Percentiles rank a stretch among this genome's conserved stretches.
These are phyloP conservation scores for Muschampia plurimacula DNA, from an alignment of 2,888 invertebrate genomes.

Conservation along the genomic window DNA sequence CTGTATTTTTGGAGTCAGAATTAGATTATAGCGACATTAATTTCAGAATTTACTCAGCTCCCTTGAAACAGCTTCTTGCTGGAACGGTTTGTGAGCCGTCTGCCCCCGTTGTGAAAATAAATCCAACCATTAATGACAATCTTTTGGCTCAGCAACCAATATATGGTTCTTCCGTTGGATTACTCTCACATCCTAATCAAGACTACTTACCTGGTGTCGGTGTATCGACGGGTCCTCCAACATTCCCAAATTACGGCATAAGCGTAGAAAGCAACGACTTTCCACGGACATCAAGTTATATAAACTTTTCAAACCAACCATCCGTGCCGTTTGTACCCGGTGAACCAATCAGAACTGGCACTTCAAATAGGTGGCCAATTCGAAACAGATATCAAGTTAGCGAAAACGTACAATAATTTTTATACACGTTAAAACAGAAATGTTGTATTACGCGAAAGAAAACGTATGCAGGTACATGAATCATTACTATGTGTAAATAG, in stretches of 20 bases:
- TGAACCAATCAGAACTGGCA: slow-evolving; percentile 17
- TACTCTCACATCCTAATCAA: slow-evolving; percentile 20
- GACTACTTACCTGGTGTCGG: slow-evolving; percentile 8
- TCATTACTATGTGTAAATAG: slow-evolving; percentile 30
- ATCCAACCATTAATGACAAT: slow-evolving; percentile 30
- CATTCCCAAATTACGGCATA: slow-evolving; percentile 16
- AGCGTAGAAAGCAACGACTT: slow-evolving; percentile 12
- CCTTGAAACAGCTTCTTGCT: slow-evolving; percentile 87
- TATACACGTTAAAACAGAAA: not conserved
- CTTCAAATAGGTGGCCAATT: slow-evolving; percentile 56
- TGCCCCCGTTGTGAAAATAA: slow-evolving; percentile 37
- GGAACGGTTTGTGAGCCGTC: slow-evolving; percentile 90
- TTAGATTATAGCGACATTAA: slow-evolving; percentile 92
- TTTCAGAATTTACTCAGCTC: slow-evolving; percentile 90
- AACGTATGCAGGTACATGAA: not conserved
- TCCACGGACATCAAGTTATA: slow-evolving; percentile 31
- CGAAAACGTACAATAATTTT: slow-evolving; percentile 48
- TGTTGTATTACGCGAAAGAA: not conserved
- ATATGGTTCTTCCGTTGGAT: slow-evolving; percentile 12
- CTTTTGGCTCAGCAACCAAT: slow-evolving; percentile 19
- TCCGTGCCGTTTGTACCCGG: slow-evolving; percentile 12
- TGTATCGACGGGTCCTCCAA: slow-evolving; percentile 28
- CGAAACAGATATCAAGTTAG: slow-evolving; percentile 58
- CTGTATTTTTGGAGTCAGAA: slow-evolving; percentile 89
- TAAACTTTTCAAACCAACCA: slow-evolving; percentile 27